Evolutionary conservation across 2,797 vertebrate species (phyloP).

Genomic region (Ibycter americanus): DNA sequence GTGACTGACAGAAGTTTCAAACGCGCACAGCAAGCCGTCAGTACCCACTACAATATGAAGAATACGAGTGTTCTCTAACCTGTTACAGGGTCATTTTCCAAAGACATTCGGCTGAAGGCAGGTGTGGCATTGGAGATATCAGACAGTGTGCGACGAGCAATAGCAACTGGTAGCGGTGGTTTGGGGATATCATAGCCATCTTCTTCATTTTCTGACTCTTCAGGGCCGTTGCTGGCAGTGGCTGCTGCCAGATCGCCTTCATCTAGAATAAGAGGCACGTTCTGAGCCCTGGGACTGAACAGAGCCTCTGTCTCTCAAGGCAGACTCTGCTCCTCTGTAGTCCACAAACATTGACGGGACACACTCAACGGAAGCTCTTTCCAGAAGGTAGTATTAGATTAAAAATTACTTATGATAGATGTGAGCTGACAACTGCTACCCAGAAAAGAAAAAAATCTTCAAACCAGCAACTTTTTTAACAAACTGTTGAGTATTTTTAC

Average conservation of each 20-base stretch:
- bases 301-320: background rate
- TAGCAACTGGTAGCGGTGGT: slow-evolving; percentile 77
- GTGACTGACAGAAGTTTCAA: accelerated
- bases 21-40: accelerated
- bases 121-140: slow-evolving; percentile 85
- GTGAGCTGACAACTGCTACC: background rate
- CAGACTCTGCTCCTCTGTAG: background rate
- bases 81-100: slow-evolving; percentile 80
- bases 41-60: background rate
- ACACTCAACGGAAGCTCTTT: background rate
- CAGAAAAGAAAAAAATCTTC: background rate
- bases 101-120: slow-evolving; percentile 84
- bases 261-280: background rate
- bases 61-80: slow-evolving; percentile 17
- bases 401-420: background rate
- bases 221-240: slow-evolving; percentile 59
- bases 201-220: slow-evolving; percentile 84
- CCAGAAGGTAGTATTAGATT: background rate
- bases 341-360: background rate
- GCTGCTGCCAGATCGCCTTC: slow-evolving; percentile 59
- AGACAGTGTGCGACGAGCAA: slow-evolving; percentile 86
- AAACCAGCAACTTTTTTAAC: background rate
- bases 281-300: background rate
- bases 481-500: background rate
- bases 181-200: slow-evolving; percentile 91